phyloP scores from a whole-genome alignment of 2,113 vertebrate species.

The Actinemys pallida region DNA sequence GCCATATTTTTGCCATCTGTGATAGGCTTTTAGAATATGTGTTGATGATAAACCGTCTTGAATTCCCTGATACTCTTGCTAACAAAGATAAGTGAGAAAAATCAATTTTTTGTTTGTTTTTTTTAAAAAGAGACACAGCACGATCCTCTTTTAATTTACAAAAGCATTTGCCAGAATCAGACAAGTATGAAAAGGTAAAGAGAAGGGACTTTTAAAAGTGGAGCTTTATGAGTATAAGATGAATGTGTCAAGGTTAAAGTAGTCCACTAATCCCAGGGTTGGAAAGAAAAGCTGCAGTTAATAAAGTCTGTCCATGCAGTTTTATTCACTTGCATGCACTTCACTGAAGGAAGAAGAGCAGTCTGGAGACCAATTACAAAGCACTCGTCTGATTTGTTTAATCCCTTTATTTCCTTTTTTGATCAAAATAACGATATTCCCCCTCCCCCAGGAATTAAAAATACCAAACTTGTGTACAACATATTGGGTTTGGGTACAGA shows the following conservation, averaged over 20 bases:
- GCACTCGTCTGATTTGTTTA: slow-evolving; percentile 77
- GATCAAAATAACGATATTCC: slow-evolving; percentile 72
- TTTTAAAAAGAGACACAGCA: not conserved
- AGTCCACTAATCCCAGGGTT: slow-evolving; percentile 75
- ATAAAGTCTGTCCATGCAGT: slow-evolving; percentile 69
- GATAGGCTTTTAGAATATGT: not conserved
- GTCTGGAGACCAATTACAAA: slow-evolving; percentile 83
- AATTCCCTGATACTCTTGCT: slow-evolving; percentile 19
- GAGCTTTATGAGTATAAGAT: slow-evolving; percentile 66
- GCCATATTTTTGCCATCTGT: not conserved
- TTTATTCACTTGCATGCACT: slow-evolving; percentile 64
- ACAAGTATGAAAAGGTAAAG: slow-evolving; percentile 63
- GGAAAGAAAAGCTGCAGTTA: slow-evolving; percentile 73
- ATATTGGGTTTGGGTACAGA: slow-evolving; percentile 15
- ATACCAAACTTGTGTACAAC: not conserved
- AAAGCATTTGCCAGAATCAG: slow-evolving; percentile 59
- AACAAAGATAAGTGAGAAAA: slow-evolving; percentile 14
- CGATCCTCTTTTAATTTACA: slow-evolving; percentile 58
- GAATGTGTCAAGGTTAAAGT: slow-evolving; percentile 79
- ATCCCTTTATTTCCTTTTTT: slow-evolving; percentile 80
- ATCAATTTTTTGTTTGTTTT: not conserved
- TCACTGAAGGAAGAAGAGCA: slow-evolving; percentile 60
- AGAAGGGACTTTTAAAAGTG: slow-evolving; percentile 35
- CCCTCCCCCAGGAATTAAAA: slow-evolving; percentile 14
- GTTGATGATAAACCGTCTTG: not conserved